phyloP scores from a whole-genome alignment of 2,888 invertebrate species.

The Macrophya alboannulata region DNA sequence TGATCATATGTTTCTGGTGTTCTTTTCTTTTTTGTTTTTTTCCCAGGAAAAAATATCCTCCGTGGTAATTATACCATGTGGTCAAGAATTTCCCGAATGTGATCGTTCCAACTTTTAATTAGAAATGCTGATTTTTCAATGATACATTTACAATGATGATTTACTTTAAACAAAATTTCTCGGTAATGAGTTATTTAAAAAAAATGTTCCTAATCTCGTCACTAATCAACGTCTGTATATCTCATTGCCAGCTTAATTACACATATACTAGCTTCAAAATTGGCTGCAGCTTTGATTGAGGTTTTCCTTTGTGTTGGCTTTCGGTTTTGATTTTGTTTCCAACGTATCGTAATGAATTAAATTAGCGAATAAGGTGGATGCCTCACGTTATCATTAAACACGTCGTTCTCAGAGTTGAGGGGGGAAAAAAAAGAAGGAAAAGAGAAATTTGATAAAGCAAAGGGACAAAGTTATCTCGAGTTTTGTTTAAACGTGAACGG shows the following conservation, averaged over 20 bases:
- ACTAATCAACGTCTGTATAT: no score
- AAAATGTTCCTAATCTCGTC: background rate
- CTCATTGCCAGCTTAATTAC: no score
- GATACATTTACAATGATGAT: background rate
- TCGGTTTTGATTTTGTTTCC: background rate
- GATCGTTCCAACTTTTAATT: background rate
- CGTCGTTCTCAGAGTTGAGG: background rate
- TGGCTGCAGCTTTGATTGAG: no score
- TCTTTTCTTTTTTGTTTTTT: background rate
- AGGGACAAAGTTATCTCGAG: slow-evolving; percentile 39
- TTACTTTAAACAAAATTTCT: no score
- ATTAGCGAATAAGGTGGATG: background rate
- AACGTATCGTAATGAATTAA: background rate
- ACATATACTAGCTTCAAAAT: no score
- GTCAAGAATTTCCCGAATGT: background rate
- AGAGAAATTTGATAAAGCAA: background rate
- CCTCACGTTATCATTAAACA: background rate
- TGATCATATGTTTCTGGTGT: background rate
- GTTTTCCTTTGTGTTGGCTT: no score
- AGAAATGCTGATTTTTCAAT: no score
- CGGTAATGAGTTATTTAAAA: background rate
- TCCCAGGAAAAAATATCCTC: background rate
- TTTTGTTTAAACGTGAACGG: slow-evolving; percentile 29
- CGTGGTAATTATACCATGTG: background rate
- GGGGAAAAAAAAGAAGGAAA: background rate